Base-by-base conservation (phyloP, 2,888 invertebrate species). In the Orchesella flavescens region DNA sequence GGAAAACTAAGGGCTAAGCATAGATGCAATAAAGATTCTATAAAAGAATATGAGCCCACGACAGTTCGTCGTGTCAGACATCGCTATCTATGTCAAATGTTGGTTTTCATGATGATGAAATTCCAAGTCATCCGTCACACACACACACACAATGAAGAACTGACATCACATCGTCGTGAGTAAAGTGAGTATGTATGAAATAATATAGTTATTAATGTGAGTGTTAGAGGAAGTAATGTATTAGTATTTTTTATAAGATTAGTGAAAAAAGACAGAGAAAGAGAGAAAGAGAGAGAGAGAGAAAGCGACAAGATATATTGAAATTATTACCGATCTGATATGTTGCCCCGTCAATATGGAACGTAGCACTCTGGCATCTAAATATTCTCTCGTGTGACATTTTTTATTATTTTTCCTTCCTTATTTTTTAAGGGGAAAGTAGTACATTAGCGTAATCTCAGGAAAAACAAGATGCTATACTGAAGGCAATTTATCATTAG, bases 271-370 rank as follows among this genome's bases (percentile, higher is more conserved):
- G 43, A 43, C 7, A 65, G 17, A 65, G 65, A 34, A 63, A 21
- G 61, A 74, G 1, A 75, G 2, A 46, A n/a, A 74, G 13, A 44
- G 23, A 74, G 44, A 17, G 23, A 57, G 59, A n/a, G 17, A 57
- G 7, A 57, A 12, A 61, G 23, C 17, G 61, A 17, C 53, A 65
- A n/a, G 34, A 34, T 23, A 59, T n/a, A 21, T 73, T 24, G 81
- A 69, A 75, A 68, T 44, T 49, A 57, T 92, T 91, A 95, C 95
- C 95, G 91, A 95, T 95, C 87, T 95, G 95, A 89, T 95, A 95
- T 87, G 94, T 94, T 87, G 94, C 95, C 90, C 95, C 95, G 91
- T 95, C 95, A 90, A 95, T 93, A 89, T 95, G 95, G 90, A 95
- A 95, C 85, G 95, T 95, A 74, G 95, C 95, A 90, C 95, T 95